Evolutionary conservation across 1,140 invertebrate genomes (phyloP), one percentile per base, ranked within the genome.

Genomic region (Portunus trituberculatus): DNA sequence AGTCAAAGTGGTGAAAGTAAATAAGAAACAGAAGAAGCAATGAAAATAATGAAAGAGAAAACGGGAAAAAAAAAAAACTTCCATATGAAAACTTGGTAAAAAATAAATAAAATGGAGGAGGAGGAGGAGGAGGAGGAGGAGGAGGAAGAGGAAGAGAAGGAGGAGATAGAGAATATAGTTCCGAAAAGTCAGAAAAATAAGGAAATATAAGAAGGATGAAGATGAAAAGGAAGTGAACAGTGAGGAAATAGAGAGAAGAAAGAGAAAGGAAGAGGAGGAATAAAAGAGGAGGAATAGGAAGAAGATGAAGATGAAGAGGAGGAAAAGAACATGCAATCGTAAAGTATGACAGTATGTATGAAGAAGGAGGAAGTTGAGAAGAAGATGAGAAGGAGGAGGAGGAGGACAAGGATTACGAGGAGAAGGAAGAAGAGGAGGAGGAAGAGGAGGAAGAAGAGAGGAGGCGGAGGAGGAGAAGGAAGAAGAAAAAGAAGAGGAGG

Each of bases 51-150:
- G 52, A 10, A 59, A 20, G 52, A 59, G 52, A 59, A 20, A 10
- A 10, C 3, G 20, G 52, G 12, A 10, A 59, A 59, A 59, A 20
- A 10, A 59, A 10, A 20, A 59, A 59, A 16, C 12, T 20, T 59
- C 52, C 12, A 59, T 1, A 20, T 16, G 8, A 10, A 59, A 12
- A 39, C 39, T 6, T 39, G 1, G 6, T 39, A 39, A 39, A 39
- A 39, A 39, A 39, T 0, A 59, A 16, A 16, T 59, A 59, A 59
- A 59, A 59, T 59, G 52, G 52, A 59, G 52, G 52, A 59, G 52
- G 52, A 59, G 52, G n/a, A n/a, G 67, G n/a, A 76, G n/a, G 67
- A 76, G 67, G n/a, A 76, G 67, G 67, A 76, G 67, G 67, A 76
- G 20, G 20, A 76, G 20, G 67, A 76, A 2, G 67, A 76, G n/a